Evolutionary conservation across 2,797 vertebrate genomes (phyloP), one percentile per base, ranked within the genome.

Genomic region (Semotilus atromaculatus): DNA sequence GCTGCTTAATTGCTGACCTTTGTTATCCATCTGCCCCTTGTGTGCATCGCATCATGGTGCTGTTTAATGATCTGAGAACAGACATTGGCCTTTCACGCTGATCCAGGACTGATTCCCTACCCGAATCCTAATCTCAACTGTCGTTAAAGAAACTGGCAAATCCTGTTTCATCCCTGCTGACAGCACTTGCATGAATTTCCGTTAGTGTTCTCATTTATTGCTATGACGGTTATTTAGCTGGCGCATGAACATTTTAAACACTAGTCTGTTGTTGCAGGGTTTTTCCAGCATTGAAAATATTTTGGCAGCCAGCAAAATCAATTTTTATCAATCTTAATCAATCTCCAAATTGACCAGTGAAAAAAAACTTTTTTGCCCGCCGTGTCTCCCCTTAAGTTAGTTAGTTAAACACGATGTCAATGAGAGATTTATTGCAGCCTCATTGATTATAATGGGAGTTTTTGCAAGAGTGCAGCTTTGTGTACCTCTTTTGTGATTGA

Each of bases 1-100:
- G 84, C 38, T 58, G 51, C 48, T 75, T 86, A 86, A 84, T 86
- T 86, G 77, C 75, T 86, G 81, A 83, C 81, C 86, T 86, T 86
- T 83, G 81, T 80, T 29, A 45, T 68, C 70, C 75, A 83, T 84
- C 76, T 84, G 66, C 75, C 83, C 73, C 82, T 68, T 53, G 48
- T 83, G 82, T 70, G 48, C 74, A 78, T 78, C 55, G 13, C 67
- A 78, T 53, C 75, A 80, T 53, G 43, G 55, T 83, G 75, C 75
- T 83, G 64, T 74, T 64, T 80, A 86, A 86, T 86, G 85, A 86
- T 78, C 73, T 80, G 83, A 85, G 55, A 80, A 73, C 83, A 85
- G 67, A 85, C 43, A 80, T 72, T 80, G 55, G 67, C 83, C 77
- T 80, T 85, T 85, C 68, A 64, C 43, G 11, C 53, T 78, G 53